Conservation (phyloP, 2,888 invertebrate species). For the Andrena camellia region DNA sequence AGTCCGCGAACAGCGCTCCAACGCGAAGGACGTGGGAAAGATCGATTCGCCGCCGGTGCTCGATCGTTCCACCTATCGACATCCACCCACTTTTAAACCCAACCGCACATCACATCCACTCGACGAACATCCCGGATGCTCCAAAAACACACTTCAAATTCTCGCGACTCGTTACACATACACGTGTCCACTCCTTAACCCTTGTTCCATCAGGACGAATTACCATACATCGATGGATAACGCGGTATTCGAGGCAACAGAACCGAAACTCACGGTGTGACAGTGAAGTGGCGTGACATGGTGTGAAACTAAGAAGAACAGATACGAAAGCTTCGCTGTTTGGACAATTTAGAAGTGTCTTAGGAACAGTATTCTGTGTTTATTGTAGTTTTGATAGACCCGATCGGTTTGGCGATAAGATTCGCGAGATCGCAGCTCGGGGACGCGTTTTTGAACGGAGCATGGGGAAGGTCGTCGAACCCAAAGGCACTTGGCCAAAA, state of each 20-base stretch:
- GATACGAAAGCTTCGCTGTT: neutral
- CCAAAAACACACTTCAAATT: neutral
- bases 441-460: conserved; percentile 8
- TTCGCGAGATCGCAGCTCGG: conserved; percentile 33
- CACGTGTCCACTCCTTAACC: neutral
- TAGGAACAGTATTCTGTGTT: neutral
- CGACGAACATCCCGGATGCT: neutral
- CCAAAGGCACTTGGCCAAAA: conserved; percentile 59
- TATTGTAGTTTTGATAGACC: neutral
- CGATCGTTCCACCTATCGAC: conserved; percentile 31
- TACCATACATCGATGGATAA: neutral
- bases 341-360: neutral
- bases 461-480: conserved; percentile 64
- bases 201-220: neutral
- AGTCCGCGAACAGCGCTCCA: conserved; percentile 83
- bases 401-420: conserved; percentile 59
- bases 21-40: conserved; percentile 79
- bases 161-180: neutral
- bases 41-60: conserved; percentile 65
- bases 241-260: neutral
- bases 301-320: neutral
- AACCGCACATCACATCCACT: neutral
- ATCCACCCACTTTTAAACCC: neutral
- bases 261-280: neutral
- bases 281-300: neutral